Evolutionary conservation across 2,888 invertebrate genomes (phyloP).

Genomic region (Zhuqinia jingwanae): DNA sequence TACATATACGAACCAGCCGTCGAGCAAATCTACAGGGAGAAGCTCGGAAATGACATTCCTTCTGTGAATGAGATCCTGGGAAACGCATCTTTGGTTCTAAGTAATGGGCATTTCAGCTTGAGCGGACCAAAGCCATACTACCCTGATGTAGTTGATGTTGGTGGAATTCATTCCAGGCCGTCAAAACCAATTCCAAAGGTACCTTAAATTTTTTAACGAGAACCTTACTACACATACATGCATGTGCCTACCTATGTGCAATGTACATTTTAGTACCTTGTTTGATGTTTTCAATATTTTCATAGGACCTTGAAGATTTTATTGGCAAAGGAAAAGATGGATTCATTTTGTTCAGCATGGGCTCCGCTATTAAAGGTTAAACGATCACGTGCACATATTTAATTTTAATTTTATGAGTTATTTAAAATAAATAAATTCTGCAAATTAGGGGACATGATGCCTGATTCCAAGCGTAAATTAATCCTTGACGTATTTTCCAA

Average conservation of each 20-base stretch:
- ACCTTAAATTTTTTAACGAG: no score
- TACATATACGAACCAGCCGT: conserved; percentile 79
- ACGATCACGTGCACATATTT: not conserved
- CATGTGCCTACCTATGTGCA: no score
- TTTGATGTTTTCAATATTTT: no score
- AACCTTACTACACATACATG: no score
- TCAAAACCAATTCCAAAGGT: conserved; percentile 78
- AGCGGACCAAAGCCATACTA: conserved; percentile 77
- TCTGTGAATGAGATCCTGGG: conserved; percentile 48
- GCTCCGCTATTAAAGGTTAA: conserved; percentile 62
- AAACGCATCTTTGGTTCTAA: conserved; percentile 77
- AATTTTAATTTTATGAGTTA: no score
- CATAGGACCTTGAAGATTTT: conserved; percentile 67
- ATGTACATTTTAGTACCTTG: no score
- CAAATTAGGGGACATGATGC: conserved; percentile 80
- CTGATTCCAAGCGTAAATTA: conserved; percentile 82
- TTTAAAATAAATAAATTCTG: no score
- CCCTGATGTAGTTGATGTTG: conserved; percentile 79
- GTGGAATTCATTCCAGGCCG: conserved; percentile 80
- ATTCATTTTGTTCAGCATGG: conserved; percentile 74
- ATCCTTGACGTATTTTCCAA: conserved; percentile 87
- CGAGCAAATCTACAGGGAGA: conserved; percentile 57
- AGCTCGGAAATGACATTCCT: conserved; percentile 60
- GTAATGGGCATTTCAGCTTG: conserved; percentile 79
- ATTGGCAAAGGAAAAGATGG: conserved; percentile 67